Evolutionary conservation across 2,113 vertebrate genomes (phyloP).

Genomic region (Microtus richardsoni): DNA sequence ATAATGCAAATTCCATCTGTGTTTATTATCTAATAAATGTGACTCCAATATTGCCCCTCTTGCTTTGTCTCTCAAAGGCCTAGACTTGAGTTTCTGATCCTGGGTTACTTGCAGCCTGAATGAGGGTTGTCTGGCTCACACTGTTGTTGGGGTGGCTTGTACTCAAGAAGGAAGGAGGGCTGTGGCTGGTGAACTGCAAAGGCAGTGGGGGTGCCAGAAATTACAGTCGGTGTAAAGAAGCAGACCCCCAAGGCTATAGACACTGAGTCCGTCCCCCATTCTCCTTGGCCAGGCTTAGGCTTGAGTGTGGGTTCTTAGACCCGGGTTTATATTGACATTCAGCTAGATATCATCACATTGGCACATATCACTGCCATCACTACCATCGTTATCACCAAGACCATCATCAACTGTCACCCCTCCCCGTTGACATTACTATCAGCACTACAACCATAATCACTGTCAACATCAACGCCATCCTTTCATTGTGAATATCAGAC

Average conservation of each 20-base stretch:
- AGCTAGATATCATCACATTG: background rate
- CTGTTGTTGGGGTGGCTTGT: background rate
- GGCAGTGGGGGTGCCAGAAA: background rate
- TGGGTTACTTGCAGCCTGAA: conserved; percentile 53
- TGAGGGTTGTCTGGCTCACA: conserved; percentile 19
- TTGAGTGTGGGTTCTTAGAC: background rate
- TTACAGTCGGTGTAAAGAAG: background rate
- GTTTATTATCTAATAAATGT: conserved; percentile 61
- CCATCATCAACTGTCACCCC: background rate
- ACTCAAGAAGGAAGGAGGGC: background rate
- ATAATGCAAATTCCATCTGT: conserved; percentile 23
- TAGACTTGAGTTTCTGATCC: conserved; percentile 43
- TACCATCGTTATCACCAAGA: background rate
- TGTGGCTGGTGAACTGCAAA: background rate
- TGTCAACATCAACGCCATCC: background rate
- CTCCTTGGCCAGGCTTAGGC: background rate
- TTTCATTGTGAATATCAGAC: background rate
- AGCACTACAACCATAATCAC: background rate
- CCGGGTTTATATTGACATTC: background rate
- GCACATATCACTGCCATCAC: background rate
- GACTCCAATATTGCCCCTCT: conserved; percentile 40
- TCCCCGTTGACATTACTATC: background rate
- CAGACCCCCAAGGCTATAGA: background rate
- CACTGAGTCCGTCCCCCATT: background rate
- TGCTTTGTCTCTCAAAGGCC: conserved; percentile 50